Evolutionary conservation across 2,797 vertebrate genomes (phyloP), one percentile per base, ranked within the genome.

Genomic region (Heterohyrax brucei): DNA sequence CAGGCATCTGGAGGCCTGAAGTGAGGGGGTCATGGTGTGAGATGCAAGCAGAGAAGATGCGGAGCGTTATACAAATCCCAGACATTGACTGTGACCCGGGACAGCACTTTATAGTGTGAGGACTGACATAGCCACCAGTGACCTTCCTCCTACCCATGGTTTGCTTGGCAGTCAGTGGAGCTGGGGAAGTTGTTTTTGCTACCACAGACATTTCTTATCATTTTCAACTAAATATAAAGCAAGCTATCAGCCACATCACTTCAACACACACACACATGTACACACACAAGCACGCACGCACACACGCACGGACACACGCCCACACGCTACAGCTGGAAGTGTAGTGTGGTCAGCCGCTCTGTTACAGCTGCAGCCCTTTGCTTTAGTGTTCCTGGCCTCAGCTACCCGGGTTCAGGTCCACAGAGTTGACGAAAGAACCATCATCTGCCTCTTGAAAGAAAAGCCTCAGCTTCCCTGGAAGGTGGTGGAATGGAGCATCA

Each of bases 141-240:
- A 72, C 76, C 66, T 59, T 48, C 73, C 30, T 73, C 14, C 24
- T 30, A 18, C 44, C 1, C 19, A 46, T 92, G 16, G 7, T 92
- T 82, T 87, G 80, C 75, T 70, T 88, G 75, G 91, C 93, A 83
- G 87, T 48, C n/a, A 22, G 61, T 2, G 21, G 64, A 77, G 76
- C 90, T 28, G 18, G 48, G 88, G 83, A 79, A 61, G 85, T 78
- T 77, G 91, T 79, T 88, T 95, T 96, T 72, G 39, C 94, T 72
- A 81, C 83, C 84, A 85, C 56, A 87, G 90, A 72, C 68, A 33
- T 92, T 96, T 96, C 96, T 95, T 92, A 89, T 10, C 72, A 21
- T 84, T 91, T 90, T 93, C 87, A 95, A 90, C 93, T 95, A 92
- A 85, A 64, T 76, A 88, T 83, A 93, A 72, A 86, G 46, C 86